These are phyloP conservation scores for Temnothorax longispinosus DNA, from an alignment of 1,140 invertebrate species.

Conservation along the genomic window DNA sequence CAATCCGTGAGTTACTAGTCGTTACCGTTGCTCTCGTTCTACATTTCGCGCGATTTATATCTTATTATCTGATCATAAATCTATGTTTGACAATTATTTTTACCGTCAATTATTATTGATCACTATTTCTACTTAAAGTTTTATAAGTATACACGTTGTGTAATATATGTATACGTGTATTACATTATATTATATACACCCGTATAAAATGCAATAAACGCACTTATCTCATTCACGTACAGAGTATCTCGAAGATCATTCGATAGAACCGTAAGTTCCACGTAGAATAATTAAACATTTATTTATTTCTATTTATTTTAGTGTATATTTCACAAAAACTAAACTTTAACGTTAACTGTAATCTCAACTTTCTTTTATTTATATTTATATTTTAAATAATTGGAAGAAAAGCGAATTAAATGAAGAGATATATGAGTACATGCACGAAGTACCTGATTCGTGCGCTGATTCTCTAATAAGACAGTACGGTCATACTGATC, in stretches of 20 bases:
- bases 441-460: neutral
- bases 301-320: neutral
- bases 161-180: no score
- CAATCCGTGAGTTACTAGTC: conserved; percentile 38
- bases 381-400: neutral
- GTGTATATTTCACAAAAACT: neutral
- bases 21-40: conserved; percentile 9
- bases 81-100: conserved; percentile 23
- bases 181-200: no score
- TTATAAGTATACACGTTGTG: neutral
- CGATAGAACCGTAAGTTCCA: neutral
- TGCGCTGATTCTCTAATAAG: neutral
- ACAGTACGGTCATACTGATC: neutral
- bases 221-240: neutral
- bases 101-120: neutral
- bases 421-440: neutral
- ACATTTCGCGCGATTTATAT: conserved; percentile 29
- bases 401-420: neutral
- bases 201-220: neutral
- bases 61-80: conserved; percentile 34
- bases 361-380: neutral
- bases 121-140: neutral
- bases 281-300: neutral
- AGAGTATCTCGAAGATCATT: neutral
- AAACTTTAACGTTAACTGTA: neutral